Base-by-base conservation (phyloP, 2,888 invertebrate species). In the Coleophora flavipennella region DNA sequence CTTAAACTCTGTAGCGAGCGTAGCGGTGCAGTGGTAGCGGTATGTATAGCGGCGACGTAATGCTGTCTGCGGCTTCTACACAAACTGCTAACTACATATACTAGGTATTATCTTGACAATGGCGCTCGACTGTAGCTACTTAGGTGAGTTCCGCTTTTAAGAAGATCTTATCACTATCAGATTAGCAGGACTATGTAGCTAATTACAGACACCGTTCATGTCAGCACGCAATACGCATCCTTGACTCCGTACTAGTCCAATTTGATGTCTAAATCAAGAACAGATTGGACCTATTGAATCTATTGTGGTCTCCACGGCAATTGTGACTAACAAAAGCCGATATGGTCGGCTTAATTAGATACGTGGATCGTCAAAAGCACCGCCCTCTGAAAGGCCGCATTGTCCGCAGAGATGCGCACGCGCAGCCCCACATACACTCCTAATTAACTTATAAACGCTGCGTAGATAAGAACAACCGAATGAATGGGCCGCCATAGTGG, bases 391-490 rank as follows among this genome's bases (percentile, higher is more conserved):
- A 78, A 71, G 71, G 59, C 49, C 60, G 60, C 59, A 69, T 80
- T 81, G 81, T 80, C 48, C 58, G 53, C 43, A 35, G 48, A 58
- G 57, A 60, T 55, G 62, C 64, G 59, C 59, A 52, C 60, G 61
- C 67, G 63, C 59, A 62, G 53, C 56, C 53, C 57, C 65, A 62
- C 67, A 69, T 59, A 52, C 55, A 70, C 53, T 68, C 57, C 57
- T 74, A 76, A 80, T 81, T 79, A 77, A 71, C 69, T 73, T 65
- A 68, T 66, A 59, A 65, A 65, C 57, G 59, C 49, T 48, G 50
- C 44, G 59, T 55, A 59, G 58, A 65, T 57, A 63, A 54, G 42
- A 48, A 20, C 20, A 20, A 20, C 3, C 20, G 6, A 6, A 20
- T 20, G 20, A 20, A 20, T 20, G 20, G 20, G 20, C 20, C 20